These are phyloP conservation scores for Dipodomys spectabilis DNA, from an alignment of 2,113 vertebrate species.

Conservation along the genomic window DNA sequence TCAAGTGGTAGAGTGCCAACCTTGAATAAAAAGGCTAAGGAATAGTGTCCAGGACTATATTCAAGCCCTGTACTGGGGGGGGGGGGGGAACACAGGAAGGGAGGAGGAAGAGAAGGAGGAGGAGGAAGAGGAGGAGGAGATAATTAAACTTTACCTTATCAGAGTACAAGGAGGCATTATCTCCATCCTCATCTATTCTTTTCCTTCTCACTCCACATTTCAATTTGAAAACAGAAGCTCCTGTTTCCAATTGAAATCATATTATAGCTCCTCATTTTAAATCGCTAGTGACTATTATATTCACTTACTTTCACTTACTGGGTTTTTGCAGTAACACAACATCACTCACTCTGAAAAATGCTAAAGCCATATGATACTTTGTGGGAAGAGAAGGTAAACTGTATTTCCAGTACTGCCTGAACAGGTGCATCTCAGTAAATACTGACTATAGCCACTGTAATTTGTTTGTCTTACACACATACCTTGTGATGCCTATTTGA, in stretches of 20 bases:
- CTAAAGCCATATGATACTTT: neutral
- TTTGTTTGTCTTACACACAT: neutral
- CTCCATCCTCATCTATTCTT: neutral
- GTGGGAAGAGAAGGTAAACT: neutral
- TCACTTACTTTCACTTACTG: slow-evolving; percentile 9
- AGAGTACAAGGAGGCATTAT: neutral
- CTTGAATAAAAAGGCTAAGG: no score
- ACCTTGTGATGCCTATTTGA: neutral
- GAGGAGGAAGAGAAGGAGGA: neutral
- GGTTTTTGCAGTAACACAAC: neutral
- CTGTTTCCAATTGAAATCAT: neutral
- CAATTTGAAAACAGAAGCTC: slow-evolving; percentile 8
- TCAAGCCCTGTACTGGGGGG: no score
- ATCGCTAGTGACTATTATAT: neutral
- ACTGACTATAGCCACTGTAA: neutral
- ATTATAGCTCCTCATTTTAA: neutral
- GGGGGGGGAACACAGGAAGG: no score
- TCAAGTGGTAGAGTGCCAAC: no score
- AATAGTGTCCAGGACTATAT: no score
- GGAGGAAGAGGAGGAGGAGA: neutral
- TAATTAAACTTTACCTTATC: neutral
- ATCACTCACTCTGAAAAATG: slow-evolving; percentile 40
- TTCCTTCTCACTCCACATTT: neutral
- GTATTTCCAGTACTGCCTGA: neutral
- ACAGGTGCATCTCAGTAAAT: neutral